Base-by-base conservation (phyloP, 2,888 invertebrate species). In the Plusia festucae region DNA sequence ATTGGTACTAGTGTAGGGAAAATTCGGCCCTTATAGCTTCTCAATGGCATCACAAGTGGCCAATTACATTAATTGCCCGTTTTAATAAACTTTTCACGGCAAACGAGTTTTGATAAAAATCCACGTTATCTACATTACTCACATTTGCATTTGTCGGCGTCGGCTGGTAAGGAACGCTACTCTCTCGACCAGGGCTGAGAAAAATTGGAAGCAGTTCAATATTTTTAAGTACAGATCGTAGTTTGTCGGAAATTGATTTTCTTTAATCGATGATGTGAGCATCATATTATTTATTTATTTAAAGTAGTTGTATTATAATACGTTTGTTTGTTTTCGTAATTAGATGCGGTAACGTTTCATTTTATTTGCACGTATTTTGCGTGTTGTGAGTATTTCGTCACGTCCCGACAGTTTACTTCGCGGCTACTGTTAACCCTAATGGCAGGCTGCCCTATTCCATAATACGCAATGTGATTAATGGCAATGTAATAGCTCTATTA, bases 391-490 rank as follows among this genome's bases (percentile, higher is more conserved):
- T n/a, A 40, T 40, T 40, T 40, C 40, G 40, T n/a, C n/a, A 40
- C 40, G n/a, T 40, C n/a, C n/a, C n/a, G 1, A 6, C 40, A 40
- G 40, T 40, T 40, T 20, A 49, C 20, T 9, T 20, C 46, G 11
- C 16, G 62, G 34, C 22, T 56, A 40, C 56, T 64, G 55, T 30
- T 51, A 67, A 53, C 32, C 60, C 57, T 57, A 30, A 49, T 53
- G 61, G 57, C 51, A 49, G 72, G 30, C 79, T 70, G 62, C 68
- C 69, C 76, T 76, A 60, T 30, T 56, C 57, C 61, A 70, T 83
- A 78, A 81, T 81, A 76, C 72, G 67, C 73, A 67, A 75, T 76
- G 79, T 85, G 84, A 87, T 87, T 82, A 86, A 87, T 82, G 75
- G 70, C 78, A 54, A 59, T 74, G 76, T 82, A 81, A 84, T 84